Evolutionary conservation across 2,113 vertebrate genomes (phyloP).

Genomic region (Epinephelus fuscoguttatus): DNA sequence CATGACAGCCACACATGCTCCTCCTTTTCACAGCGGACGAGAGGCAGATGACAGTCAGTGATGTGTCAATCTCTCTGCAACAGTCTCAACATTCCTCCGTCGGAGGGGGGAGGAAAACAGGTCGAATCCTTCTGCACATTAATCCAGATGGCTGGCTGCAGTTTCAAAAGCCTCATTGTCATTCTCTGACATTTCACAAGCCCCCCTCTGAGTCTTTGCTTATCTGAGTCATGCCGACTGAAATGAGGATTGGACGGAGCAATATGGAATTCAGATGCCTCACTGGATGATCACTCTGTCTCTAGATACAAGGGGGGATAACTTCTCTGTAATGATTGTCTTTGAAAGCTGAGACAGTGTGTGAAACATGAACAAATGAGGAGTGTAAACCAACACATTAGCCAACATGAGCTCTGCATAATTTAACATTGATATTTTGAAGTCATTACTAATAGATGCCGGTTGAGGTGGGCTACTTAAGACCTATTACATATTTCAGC

Average conservation of each 20-base stretch:
- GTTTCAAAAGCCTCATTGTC: constrained; percentile 73
- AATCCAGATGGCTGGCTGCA: constrained; percentile 65
- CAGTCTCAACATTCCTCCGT: background rate
- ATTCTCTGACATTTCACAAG: constrained; percentile 70
- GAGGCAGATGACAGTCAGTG: constrained; percentile 44
- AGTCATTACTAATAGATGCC: constrained; percentile 9
- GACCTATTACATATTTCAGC: background rate
- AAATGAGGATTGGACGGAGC: constrained; percentile 55
- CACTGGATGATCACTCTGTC: constrained; percentile 52
- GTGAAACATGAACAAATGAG: constrained; percentile 52
- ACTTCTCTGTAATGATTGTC: constrained; percentile 43
- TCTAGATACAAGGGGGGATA: constrained; percentile 22
- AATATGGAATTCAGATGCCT: constrained; percentile 63
- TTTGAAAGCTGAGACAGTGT: constrained; percentile 38
- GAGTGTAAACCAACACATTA: constrained; percentile 26
- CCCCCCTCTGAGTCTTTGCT: constrained; percentile 53
- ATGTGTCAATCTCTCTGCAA: constrained; percentile 52
- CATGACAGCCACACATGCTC: constrained; percentile 27
- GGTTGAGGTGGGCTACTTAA: background rate
- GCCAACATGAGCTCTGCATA: constrained; percentile 31
- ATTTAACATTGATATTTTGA: constrained; percentile 36
- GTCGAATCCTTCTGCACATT: constrained; percentile 48
- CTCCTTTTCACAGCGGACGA: constrained; percentile 35
- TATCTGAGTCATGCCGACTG: constrained; percentile 65
- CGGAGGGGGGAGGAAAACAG: constrained; percentile 24